Conservation (phyloP, 2,888 invertebrate species). For the Drosophila percnosoma region DNA sequence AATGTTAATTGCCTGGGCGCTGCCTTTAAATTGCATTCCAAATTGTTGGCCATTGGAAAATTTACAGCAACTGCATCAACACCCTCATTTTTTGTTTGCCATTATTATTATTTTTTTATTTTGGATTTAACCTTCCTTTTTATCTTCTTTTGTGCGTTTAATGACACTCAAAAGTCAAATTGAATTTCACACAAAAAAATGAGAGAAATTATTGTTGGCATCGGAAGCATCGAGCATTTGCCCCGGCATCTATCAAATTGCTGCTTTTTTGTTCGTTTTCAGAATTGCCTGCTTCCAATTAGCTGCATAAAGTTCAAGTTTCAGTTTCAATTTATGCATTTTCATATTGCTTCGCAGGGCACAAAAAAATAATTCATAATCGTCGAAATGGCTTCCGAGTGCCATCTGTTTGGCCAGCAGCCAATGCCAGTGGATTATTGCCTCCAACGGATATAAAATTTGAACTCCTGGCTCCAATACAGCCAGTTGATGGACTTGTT, state of each 20-base stretch:
- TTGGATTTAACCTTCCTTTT: neutral
- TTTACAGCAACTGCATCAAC: conserved; percentile 57
- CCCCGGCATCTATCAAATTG: conserved; percentile 53
- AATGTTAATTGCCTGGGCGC: conserved; percentile 63
- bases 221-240: conserved; percentile 15
- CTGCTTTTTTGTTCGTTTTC: conserved; percentile 15
- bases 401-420: conserved; percentile 66
- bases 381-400: conserved; percentile 68
- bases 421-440: conserved; percentile 74
- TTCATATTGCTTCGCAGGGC: conserved; percentile 44
- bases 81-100: conserved; percentile 40
- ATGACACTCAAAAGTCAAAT: conserved; percentile 61
- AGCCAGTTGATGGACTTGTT: conserved; percentile 41
- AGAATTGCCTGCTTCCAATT: conserved; percentile 62
- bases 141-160: conserved; percentile 39
- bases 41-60: conserved; percentile 48
- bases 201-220: conserved; percentile 35
- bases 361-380: conserved; percentile 67
- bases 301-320: conserved; percentile 72
- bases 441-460: conserved; percentile 31
- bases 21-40: conserved; percentile 58
- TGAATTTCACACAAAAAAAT: conserved; percentile 55
- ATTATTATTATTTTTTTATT: conserved; percentile 13
- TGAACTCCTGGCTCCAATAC: conserved; percentile 18
- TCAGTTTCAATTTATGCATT: conserved; percentile 75